Evolutionary conservation across 1,140 invertebrate genomes (phyloP).

Genomic region (Trialeurodes vaporariorum): DNA sequence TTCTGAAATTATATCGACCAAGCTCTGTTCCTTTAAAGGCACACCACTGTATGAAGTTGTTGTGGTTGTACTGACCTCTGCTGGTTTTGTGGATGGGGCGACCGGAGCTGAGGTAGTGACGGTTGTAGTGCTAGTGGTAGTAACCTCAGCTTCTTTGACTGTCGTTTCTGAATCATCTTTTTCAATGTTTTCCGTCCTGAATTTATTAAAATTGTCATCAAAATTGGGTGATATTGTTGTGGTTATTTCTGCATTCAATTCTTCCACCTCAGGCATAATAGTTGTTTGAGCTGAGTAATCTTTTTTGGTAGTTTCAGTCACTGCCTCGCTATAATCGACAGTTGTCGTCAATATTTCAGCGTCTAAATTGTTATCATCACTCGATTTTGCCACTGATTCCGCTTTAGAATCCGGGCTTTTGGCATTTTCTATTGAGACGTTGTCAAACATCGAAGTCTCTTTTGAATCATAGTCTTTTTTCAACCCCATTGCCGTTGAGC

Average conservation of each 20-base stretch:
- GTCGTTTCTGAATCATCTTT: neutral
- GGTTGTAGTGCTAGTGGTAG: constrained; percentile 7
- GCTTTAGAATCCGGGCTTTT: neutral
- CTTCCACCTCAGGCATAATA: neutral
- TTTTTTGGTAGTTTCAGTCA: neutral
- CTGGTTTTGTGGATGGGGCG: neutral
- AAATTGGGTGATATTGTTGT: neutral
- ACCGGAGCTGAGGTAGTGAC: neutral
- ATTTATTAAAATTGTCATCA: constrained; percentile 8
- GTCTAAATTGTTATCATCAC: neutral
- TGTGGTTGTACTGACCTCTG: neutral
- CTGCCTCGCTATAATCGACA: neutral
- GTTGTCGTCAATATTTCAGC: neutral
- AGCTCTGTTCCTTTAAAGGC: neutral
- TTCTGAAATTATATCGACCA: constrained; percentile 17
- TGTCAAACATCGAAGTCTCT: neutral
- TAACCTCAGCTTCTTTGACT: neutral
- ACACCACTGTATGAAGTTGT: neutral
- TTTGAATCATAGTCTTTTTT: neutral
- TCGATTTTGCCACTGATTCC: neutral
- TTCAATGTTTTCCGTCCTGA: neutral
- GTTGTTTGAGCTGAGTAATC: neutral
- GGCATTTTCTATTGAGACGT: neutral
- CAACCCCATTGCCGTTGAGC: neutral
- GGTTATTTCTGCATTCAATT: neutral